Evolutionary conservation across 30 jellyfish, hydroid and myxozoan species (phyloP).

Genomic region (Rhopilema esculentum): DNA sequence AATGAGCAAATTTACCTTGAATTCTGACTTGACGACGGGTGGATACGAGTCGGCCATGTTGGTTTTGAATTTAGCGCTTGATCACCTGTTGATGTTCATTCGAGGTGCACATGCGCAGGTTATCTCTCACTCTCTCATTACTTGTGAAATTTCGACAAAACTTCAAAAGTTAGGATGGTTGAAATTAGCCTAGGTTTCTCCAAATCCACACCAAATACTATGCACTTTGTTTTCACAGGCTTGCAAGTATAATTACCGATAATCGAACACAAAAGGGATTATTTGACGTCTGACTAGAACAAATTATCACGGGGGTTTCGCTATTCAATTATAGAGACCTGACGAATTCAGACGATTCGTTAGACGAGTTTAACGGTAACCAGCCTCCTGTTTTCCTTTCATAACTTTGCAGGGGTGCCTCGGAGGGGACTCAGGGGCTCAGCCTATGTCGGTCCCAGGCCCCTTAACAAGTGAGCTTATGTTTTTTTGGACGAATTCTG

Average conservation of each 20-base stretch:
- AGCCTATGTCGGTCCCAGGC: no score
- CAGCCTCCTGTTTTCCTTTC: no score
- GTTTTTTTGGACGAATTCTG: no score
- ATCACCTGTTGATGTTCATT: conserved; percentile 26
- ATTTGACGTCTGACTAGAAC: neutral
- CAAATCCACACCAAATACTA: neutral
- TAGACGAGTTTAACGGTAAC: no score
- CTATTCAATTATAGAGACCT: neutral
- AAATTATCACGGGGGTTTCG: neutral
- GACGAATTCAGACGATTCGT: no score
- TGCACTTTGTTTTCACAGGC: neutral
- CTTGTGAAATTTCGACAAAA: neutral
- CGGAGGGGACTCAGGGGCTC: no score
- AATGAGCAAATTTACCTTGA: conserved; percentile 11
- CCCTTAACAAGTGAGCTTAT: no score
- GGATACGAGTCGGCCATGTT: conserved; percentile 44
- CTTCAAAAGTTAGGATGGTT: neutral
- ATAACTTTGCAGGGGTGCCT: no score
- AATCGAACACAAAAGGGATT: neutral
- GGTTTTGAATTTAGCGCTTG: conserved; percentile 67
- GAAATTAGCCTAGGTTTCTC: neutral
- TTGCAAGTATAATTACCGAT: neutral
- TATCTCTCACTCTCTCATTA: neutral
- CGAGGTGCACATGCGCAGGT: conserved; percentile 45
- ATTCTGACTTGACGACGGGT: conserved; percentile 50